These are phyloP conservation scores for Clupea harengus DNA, from an alignment of 2,113 vertebrate genomes.

Conservation along the genomic window DNA sequence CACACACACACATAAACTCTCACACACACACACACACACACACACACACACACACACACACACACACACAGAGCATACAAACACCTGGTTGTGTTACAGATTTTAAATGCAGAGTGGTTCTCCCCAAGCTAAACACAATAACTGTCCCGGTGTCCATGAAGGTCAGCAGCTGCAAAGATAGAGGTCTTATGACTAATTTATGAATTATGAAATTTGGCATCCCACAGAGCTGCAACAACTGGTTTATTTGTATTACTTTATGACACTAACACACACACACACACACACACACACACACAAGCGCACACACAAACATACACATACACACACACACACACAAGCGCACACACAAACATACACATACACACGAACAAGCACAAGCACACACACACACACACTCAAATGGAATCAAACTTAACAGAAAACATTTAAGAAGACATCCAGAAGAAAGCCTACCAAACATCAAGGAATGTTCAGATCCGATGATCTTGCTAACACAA, in stretches of 20 bases:
- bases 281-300: neutral
- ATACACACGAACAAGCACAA: neutral
- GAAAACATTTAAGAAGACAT: neutral
- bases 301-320: neutral
- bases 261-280: neutral
- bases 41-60: neutral
- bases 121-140: neutral
- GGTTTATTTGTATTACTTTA: neutral
- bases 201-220: neutral
- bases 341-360: neutral
- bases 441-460: neutral
- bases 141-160: neutral
- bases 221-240: neutral
- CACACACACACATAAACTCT: neutral
- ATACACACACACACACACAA: neutral
- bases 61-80: neutral
- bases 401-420: neutral
- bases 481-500: neutral
- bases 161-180: slow-evolving; percentile 5
- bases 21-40: neutral
- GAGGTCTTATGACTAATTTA: neutral
- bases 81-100: neutral
- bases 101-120: neutral
- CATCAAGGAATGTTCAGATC: neutral
- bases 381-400: neutral